These are phyloP conservation scores for Cichlasoma orientale DNA, from an alignment of 2,797 vertebrate genomes.

Conservation along the genomic window DNA sequence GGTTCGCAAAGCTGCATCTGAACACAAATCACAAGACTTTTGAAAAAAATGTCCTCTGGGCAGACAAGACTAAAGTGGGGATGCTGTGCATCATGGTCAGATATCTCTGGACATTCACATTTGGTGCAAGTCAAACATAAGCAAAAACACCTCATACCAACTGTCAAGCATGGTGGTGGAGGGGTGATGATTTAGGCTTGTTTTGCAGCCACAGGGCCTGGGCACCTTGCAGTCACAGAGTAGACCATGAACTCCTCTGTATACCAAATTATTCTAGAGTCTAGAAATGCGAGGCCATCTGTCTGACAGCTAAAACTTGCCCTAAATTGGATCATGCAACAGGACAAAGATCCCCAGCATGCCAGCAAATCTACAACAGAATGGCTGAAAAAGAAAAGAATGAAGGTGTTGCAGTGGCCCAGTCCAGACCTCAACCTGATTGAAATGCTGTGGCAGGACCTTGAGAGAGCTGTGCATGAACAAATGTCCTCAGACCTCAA, in stretches of 20 bases:
- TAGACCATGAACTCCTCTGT: not conserved
- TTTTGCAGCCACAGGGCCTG: not conserved
- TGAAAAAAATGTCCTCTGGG: too few species aligned
- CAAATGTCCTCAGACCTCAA: not conserved
- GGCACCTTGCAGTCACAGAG: not conserved
- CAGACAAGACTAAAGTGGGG: too few species aligned
- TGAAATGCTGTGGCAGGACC: not conserved
- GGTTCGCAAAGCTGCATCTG: too few species aligned
- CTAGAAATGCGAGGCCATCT: not conserved
- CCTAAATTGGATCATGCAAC: too few species aligned
- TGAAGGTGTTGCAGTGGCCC: not conserved
- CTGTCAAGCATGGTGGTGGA: not conserved
- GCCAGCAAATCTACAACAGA: not conserved
- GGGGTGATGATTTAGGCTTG: not conserved
- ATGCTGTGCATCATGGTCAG: too few species aligned
- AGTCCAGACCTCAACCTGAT: not conserved
- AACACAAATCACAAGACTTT: too few species aligned
- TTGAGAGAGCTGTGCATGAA: too few species aligned
- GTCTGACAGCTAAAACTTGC: not conserved
- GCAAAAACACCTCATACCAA: not conserved
- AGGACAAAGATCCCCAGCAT: fast-evolving
- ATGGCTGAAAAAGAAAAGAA: not conserved
- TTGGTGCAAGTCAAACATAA: not conserved
- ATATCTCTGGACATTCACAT: too few species aligned
- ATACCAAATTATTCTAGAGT: not conserved